phyloP scores from a whole-genome alignment of 2,888 invertebrate species.

The Barypeithes pellucidus region DNA sequence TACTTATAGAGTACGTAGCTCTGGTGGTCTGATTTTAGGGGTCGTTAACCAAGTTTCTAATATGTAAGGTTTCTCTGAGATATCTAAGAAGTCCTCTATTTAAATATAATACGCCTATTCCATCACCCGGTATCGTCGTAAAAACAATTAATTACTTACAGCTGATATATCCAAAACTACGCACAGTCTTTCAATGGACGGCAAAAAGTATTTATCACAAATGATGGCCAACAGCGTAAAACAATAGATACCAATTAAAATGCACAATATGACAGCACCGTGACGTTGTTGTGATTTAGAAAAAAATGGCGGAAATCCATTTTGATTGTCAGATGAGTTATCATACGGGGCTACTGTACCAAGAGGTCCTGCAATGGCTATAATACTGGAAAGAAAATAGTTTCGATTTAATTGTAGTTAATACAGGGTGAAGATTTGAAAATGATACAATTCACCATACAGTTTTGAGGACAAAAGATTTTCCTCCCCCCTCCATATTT shows the following conservation, averaged over 20 bases:
- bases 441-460: too few relatives aligned
- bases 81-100: too few relatives aligned
- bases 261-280: slow-evolving; percentile 86
- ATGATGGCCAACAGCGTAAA: slow-evolving; percentile 90
- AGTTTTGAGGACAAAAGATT: too few relatives aligned
- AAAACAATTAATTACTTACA: slow-evolving; percentile 70
- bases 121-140: too few relatives aligned
- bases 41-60: too few relatives aligned
- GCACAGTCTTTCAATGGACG: slow-evolving; percentile 91
- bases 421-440: too few relatives aligned
- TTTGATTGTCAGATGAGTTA: slow-evolving; percentile 19
- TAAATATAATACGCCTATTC: too few relatives aligned
- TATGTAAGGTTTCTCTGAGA: too few relatives aligned
- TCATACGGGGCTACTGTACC: not conserved
- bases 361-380: slow-evolving; percentile 42
- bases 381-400: slow-evolving; percentile 32
- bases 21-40: too few relatives aligned
- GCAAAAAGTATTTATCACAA: slow-evolving; percentile 94
- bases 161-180: slow-evolving; percentile 83
- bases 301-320: slow-evolving; percentile 77
- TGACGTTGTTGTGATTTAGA: slow-evolving; percentile 78
- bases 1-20: too few relatives aligned
- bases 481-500: too few relatives aligned
- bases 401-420: not conserved
- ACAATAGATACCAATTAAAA: slow-evolving; percentile 85